Percentiles rank a stretch among this genome's conserved stretches.
phyloP scores from a whole-genome alignment of 37 sponge, comb jelly and placozoan genomes.

The Ianthella basta region DNA sequence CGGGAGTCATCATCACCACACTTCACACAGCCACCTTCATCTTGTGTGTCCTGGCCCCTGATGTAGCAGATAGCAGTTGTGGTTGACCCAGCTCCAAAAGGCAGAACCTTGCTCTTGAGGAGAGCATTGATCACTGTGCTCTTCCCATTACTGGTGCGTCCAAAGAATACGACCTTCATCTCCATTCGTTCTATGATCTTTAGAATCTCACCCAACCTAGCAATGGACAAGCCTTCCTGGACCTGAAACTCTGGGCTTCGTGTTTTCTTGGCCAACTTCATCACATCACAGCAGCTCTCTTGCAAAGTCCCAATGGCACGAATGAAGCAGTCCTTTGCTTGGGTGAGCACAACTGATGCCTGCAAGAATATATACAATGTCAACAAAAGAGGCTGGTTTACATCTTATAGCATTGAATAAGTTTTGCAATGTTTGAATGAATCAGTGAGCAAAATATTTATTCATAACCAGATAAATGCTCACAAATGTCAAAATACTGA shows the following conservation, averaged over 20 bases:
- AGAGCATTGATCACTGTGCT: slow-evolving; percentile 96
- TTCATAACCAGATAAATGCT: too few species aligned
- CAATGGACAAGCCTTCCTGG: slow-evolving; percentile 25
- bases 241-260: background rate
- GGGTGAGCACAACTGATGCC: slow-evolving; percentile 33
- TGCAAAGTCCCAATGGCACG: slow-evolving; percentile 38
- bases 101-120: slow-evolving; percentile 84
- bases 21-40: background rate
- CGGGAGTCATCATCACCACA: too few species aligned
- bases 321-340: slow-evolving; percentile 55
- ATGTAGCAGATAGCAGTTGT: slow-evolving; percentile 88
- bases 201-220: slow-evolving; percentile 50
- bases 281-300: slow-evolving; percentile 26
- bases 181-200: slow-evolving; percentile 74
- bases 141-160: slow-evolving; percentile 97
- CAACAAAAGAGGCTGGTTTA: too few species aligned
- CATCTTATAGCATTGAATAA: too few species aligned
- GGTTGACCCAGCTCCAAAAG: slow-evolving; percentile 91
- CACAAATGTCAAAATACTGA: too few species aligned
- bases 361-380: too few species aligned
- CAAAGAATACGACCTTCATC: slow-evolving; percentile 98
- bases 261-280: background rate
- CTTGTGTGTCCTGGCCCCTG: too few species aligned
- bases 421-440: too few species aligned
- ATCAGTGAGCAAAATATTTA: too few species aligned